Percentiles rank a stretch among this genome's conserved stretches.
phyloP scores from a whole-genome alignment of 2,113 vertebrate species.

The Coturnix japonica region DNA sequence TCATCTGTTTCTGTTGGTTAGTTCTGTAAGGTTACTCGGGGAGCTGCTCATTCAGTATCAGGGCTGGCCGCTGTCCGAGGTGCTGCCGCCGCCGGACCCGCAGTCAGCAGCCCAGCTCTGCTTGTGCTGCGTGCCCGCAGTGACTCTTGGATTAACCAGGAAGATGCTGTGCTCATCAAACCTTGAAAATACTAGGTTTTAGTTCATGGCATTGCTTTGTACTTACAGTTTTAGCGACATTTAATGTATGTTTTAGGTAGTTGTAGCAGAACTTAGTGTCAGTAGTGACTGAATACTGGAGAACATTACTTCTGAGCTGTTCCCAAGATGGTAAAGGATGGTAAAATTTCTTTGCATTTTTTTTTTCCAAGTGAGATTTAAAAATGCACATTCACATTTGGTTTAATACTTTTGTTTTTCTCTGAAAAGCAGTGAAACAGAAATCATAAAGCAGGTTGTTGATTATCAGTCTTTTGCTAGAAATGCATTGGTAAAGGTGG shows the following conservation, averaged over 20 bases:
- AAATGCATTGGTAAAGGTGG: neutral
- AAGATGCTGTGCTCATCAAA: neutral
- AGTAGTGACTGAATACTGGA: neutral
- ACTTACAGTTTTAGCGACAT: neutral
- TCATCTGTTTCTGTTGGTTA: neutral
- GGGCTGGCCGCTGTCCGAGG: neutral
- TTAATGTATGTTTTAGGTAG: neutral
- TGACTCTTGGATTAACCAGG: neutral
- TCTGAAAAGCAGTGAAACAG: neutral
- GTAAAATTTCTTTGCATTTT: neutral
- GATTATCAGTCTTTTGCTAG: neutral
- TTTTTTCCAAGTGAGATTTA: neutral
- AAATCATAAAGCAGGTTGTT: neutral
- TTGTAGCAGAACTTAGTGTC: neutral
- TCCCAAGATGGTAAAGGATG: neutral
- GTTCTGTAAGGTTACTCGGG: neutral
- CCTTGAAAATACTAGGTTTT: neutral
- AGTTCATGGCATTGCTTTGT: neutral
- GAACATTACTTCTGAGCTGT: neutral
- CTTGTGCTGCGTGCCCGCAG: too few species aligned
- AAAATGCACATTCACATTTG: accelerated
- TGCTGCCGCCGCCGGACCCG: neutral
- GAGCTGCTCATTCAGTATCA: neutral
- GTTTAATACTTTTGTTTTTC: neutral
- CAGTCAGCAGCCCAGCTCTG: too few species aligned